These are phyloP conservation scores for Ranitomeya variabilis DNA, from an alignment of 2,113 vertebrate species.

Conservation along the genomic window DNA sequence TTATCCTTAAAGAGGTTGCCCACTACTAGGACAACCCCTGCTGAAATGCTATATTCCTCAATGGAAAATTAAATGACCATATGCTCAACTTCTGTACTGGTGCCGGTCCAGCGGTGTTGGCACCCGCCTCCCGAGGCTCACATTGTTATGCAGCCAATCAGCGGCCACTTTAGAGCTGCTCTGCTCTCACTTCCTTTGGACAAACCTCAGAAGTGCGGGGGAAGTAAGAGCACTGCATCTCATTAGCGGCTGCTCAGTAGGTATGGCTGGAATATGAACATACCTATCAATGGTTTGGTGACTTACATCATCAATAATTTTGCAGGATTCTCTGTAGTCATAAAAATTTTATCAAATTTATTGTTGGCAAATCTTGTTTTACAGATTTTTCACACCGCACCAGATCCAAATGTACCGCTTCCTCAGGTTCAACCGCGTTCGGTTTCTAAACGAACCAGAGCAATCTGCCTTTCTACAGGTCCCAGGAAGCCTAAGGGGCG, in stretches of 20 bases:
- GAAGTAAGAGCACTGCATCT: background rate
- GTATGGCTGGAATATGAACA: background rate
- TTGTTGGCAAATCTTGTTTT: background rate
- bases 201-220: background rate
- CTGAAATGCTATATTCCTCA: no score
- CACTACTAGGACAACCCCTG: background rate
- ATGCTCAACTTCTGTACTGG: no score
- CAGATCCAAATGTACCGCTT: constrained; percentile 88
- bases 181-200: no score
- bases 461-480: constrained; percentile 93
- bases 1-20: background rate
- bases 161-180: no score
- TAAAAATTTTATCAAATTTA: background rate
- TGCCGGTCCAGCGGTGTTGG: no score
- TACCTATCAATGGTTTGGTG: background rate
- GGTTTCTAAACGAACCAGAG: constrained; percentile 83
- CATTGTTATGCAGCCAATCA: no score
- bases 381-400: constrained; percentile 90
- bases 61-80: no score
- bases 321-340: background rate
- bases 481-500: constrained; percentile 85
- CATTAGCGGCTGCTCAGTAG: background rate
- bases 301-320: background rate
- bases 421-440: constrained; percentile 88
- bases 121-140: no score